Evolutionary conservation across 2,113 vertebrate genomes (phyloP).

Genomic region (Scatophagus argus): DNA sequence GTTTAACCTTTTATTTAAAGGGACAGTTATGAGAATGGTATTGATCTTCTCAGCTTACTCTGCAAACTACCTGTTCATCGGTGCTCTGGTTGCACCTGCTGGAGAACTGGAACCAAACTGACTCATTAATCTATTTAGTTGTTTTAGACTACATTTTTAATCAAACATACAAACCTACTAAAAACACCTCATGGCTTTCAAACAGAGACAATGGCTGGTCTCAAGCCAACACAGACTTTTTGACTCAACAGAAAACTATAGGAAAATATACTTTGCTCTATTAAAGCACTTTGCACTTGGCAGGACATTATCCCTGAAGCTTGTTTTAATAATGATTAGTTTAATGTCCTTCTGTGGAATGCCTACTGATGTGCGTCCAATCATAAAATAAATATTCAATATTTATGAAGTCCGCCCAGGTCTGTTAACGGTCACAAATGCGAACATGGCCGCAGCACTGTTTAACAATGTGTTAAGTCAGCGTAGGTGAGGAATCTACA

Average conservation of each 20-base stretch:
- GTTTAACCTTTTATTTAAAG: not conserved
- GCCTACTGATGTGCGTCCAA: slow-evolving; percentile 6
- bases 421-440: not conserved
- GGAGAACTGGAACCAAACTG: not conserved
- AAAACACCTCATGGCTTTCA: slow-evolving; percentile 12
- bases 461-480: slow-evolving; percentile 23
- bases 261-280: slow-evolving; percentile 35
- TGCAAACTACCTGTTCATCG: not conserved
- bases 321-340: slow-evolving; percentile 57
- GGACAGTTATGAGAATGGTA: not conserved
- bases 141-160: not conserved
- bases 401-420: not conserved
- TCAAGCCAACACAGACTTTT: slow-evolving; percentile 29
- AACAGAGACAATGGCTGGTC: slow-evolving; percentile 11
- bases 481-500: slow-evolving; percentile 35
- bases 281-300: slow-evolving; percentile 50
- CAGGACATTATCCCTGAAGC: slow-evolving; percentile 27
- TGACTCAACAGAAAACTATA: slow-evolving; percentile 37
- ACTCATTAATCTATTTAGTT: not conserved
- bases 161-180: slow-evolving; percentile 4
- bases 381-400: slow-evolving; percentile 35
- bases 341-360: slow-evolving; percentile 41
- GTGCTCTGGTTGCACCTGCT: not conserved
- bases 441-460: slow-evolving; percentile 2
- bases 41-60: not conserved